Base-by-base conservation (phyloP, 2,113 vertebrate species). In the Cisticola juncidis region DNA sequence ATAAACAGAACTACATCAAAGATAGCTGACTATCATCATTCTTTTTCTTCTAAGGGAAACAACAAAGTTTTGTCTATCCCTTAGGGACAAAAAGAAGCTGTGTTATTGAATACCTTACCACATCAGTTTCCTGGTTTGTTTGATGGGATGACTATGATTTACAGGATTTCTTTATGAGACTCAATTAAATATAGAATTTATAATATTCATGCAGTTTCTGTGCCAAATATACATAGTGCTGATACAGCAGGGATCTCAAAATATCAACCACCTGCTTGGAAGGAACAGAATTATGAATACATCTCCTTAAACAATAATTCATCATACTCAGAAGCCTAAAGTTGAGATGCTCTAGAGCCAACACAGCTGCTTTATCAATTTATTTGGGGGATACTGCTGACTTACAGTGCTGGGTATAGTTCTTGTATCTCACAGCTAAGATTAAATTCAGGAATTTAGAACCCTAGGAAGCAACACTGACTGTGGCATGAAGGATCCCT, bases 211-310 rank as follows among this genome's bases (percentile, higher is more conserved):
- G 95, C 92, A 93, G 82, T 94, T 95, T 94, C 79, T 93, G 48
- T 96, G 88, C 95, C 94, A 96, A 96, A 96, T 96, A 96, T 96
- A 95, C 93, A 86, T 71, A 95, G 77, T 96, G 96, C 95, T 97
- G 95, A 96, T 95, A 70, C 94, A 96, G 93, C 95, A 96, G 93
- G 90, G 92, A 95, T 90, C 95, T 93, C 95, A 94, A 96, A 97
- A 97, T 96, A 96, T 84, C 93, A 97, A 84, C 85, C 96, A 97
- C 94, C 96, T 97, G 96, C 96, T 95, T 97, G 90, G 88, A 88
- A 96, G 94, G 76, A 96, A 74, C 88, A 6, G 82, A 88, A 88
- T 96, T 94, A 92, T 81, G 95, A 96, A 96, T 92, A 74, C 88
- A 93, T 96, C 92, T 96, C 85, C 90, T 96, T 95, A 96, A 95